Base-by-base conservation (phyloP, 2,113 vertebrate species). In the Turdus rufiventris region DNA sequence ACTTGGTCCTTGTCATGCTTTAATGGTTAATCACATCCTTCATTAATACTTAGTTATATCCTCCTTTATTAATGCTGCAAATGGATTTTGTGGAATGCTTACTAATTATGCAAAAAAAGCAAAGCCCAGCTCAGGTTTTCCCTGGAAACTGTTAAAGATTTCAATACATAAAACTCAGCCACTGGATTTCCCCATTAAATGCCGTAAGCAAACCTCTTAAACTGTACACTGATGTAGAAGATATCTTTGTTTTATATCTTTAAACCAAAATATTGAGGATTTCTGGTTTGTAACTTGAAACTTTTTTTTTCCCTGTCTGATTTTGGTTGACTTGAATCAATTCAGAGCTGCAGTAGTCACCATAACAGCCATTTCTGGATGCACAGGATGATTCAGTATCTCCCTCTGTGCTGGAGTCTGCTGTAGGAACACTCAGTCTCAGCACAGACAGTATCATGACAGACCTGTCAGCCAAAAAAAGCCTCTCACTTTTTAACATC, bases 51-150 rank as follows among this genome's bases (percentile, higher is more conserved):
- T 82, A 76, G 58, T 70, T 83, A 82, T 70, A 62, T 42, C 63
- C 73, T 83, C 65, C 60, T 36, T 31, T 83, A 70, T 75, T 93
- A 86, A 42, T 45, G 53, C 65, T 67, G n/a, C 57, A 92, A 67
- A 92, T 81, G 45, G 83, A 84, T 89, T 96, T 91, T 6, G 18
- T 91, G 88, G 51, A 92, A 71, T 74, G 56, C 31, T 76, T 84
- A 43, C 43, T 92, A 86, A 93, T 96, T 74, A 62, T 33, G 4
- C 36, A n/a, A n/a, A 61, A 70, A 83, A 80, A 74, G 42, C 25
- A 88, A 86, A 7, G 15, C 51, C 61, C 31, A 56, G 40, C 40
- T 79, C 23, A 20, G 33, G 43, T 31, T 86, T 67, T 70, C 38
- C 42, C 40, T 80, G 19, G 28, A 62, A 91, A 4, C 43, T 77